phyloP scores from a whole-genome alignment of 1,140 invertebrate genomes.

The Drosophila mauritiana region DNA sequence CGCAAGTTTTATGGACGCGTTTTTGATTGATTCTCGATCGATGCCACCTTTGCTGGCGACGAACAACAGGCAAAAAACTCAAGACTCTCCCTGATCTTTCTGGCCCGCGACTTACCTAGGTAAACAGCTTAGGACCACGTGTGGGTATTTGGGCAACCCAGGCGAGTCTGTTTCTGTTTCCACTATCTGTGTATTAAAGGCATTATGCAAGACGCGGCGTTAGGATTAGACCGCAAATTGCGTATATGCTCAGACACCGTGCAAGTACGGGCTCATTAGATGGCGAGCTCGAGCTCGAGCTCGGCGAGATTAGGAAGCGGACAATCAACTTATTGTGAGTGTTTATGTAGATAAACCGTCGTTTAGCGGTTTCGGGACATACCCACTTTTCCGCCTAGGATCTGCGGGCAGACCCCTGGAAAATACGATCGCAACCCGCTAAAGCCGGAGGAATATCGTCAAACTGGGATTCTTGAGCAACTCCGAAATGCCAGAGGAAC shows the following conservation, averaged over 20 bases:
- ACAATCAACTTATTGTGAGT: conserved; percentile 83
- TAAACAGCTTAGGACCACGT: conserved; percentile 70
- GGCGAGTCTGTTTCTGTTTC: conserved; percentile 9
- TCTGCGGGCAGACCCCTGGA: conserved; percentile 58
- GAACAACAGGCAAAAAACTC: not conserved
- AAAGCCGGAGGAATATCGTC: conserved; percentile 26
- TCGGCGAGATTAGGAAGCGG: conserved; percentile 52
- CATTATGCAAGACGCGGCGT: conserved; percentile 72
- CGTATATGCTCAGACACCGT: conserved; percentile 55
- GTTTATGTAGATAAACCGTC: conserved; percentile 83
- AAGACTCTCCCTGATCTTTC: conserved; percentile 6
- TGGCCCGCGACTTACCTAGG: conserved; percentile 49
- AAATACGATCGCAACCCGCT: conserved; percentile 55
- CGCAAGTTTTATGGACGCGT: conserved; percentile 67
- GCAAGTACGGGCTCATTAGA: conserved; percentile 56
- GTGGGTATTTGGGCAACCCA: conserved; percentile 46
- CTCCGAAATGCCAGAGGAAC: conserved; percentile 13
- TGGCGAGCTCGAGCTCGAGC: conserved; percentile 27
- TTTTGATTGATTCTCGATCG: conserved; percentile 58
- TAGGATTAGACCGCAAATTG: conserved; percentile 68
- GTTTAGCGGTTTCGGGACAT: conserved; percentile 83
- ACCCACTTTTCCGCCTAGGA: conserved; percentile 77
- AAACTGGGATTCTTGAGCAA: conserved; percentile 56
- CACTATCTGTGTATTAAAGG: conserved; percentile 1
- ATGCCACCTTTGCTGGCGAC: conserved; percentile 5